phyloP scores from a whole-genome alignment of 2,888 invertebrate genomes.

The Noctua pronuba region DNA sequence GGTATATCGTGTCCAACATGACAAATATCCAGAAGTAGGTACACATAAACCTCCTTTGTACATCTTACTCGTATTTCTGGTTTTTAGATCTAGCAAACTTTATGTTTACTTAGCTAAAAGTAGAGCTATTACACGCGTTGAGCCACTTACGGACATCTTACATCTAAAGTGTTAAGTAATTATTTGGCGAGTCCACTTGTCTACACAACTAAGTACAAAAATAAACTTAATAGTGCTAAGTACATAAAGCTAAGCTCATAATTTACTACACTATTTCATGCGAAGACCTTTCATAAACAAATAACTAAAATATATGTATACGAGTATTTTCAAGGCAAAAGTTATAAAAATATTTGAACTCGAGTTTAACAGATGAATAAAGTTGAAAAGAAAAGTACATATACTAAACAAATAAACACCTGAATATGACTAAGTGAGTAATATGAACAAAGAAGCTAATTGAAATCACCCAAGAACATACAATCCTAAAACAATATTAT shows the following conservation, averaged over 20 bases:
- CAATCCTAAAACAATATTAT: slow-evolving; percentile 56
- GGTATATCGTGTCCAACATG: slow-evolving; percentile 20
- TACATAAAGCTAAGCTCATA: neutral
- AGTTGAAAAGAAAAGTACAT: neutral
- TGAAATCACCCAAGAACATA: slow-evolving; percentile 22
- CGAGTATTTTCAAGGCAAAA: neutral
- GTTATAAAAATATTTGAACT: slow-evolving; percentile 5
- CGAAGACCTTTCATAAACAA: neutral
- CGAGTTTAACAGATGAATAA: slow-evolving; percentile 9
- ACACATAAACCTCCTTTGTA: slow-evolving; percentile 25
- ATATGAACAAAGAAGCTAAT: slow-evolving; percentile 18
- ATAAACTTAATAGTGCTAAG: neutral
- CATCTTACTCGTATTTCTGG: slow-evolving; percentile 36
- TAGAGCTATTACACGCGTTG: slow-evolving; percentile 25
- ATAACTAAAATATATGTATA: neutral
- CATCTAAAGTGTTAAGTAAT: slow-evolving; percentile 29
- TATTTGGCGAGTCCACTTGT: slow-evolving; percentile 28
- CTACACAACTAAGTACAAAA: neutral
- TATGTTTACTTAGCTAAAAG: slow-evolving; percentile 29
- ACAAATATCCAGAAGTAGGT: slow-evolving; percentile 11
- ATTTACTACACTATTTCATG: neutral
- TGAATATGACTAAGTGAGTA: neutral
- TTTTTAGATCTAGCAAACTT: slow-evolving; percentile 34
- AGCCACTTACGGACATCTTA: slow-evolving; percentile 11
- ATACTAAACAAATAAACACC: slow-evolving; percentile 18